Conservation (phyloP, 1,140 invertebrate species). For the Brachionus sp. region DNA sequence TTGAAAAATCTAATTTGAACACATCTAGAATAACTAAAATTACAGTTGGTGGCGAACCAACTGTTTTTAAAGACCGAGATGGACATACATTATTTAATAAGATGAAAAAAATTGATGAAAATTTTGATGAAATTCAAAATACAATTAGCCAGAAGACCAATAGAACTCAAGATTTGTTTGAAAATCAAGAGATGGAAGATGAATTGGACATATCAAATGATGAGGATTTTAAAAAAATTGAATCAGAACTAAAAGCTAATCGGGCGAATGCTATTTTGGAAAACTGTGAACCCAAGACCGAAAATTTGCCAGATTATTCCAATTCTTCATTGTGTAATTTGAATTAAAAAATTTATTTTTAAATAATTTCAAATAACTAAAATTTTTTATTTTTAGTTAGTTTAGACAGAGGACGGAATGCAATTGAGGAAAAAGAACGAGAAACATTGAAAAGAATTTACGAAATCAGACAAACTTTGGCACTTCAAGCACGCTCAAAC, state of each 20-base stretch:
- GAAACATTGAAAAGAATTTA: conserved; percentile 34
- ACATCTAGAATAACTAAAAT: background rate
- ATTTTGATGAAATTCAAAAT: conserved; percentile 44
- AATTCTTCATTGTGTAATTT: conserved; percentile 15
- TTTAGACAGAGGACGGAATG: background rate
- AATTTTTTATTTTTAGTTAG: conserved; percentile 28
- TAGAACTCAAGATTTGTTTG: background rate
- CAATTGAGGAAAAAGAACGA: conserved; percentile 21
- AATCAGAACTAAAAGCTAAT: background rate
- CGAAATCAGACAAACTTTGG: conserved; percentile 24
- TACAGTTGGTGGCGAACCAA: conserved; percentile 21
- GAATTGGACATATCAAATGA: conserved; percentile 15
- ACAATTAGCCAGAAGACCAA: background rate
- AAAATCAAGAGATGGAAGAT: background rate
- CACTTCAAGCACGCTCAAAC: background rate
- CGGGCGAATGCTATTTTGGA: conserved; percentile 12
- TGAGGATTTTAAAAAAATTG: conserved; percentile 39
- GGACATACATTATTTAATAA: conserved; percentile 40
- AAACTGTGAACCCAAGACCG: background rate
- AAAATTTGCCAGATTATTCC: background rate
- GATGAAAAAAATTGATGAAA: conserved; percentile 43
- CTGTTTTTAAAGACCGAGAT: background rate
- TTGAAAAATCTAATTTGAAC: conserved; percentile 4
- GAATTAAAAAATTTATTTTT: background rate
- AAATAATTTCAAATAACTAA: background rate